A percentile compares a stretch with the other conserved stretches of the same genome.
phyloP scores from a whole-genome alignment of 2,797 vertebrate species.

The Neosalanx taihuensis region DNA sequence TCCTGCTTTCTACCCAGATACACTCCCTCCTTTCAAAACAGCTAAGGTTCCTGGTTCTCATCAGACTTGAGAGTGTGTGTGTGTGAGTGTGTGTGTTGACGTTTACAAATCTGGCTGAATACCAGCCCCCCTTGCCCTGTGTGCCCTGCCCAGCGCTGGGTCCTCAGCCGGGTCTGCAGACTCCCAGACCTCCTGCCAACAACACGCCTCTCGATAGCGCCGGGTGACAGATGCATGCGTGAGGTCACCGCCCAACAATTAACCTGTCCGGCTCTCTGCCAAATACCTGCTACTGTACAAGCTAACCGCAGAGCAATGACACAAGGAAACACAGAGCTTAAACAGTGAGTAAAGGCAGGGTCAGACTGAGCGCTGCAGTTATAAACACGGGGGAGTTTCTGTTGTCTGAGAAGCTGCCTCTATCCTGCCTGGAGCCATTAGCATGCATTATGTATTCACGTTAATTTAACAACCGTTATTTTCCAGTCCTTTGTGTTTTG shows the following conservation, averaged over 20 bases:
- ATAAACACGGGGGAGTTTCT: neutral
- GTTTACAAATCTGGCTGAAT: conserved; percentile 9
- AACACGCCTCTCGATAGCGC: neutral
- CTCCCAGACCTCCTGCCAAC: neutral
- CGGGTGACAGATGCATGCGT: neutral
- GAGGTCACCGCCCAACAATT: conserved; percentile 1
- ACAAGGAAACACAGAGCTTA: neutral
- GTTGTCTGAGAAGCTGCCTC: neutral
- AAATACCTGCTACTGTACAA: conserved; percentile 1
- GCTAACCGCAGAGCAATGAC: neutral
- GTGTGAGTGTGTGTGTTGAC: neutral
- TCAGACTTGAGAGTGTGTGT: neutral
- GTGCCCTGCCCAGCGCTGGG: neutral
- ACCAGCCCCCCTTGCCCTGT: conserved; percentile 2
- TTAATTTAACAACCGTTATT: too few relatives aligned
- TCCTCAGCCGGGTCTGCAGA: neutral
- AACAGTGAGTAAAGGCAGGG: neutral
- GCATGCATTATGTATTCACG: too few relatives aligned
- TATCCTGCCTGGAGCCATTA: neutral
- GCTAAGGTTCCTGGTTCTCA: neutral
- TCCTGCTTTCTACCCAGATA: conserved; percentile 14
- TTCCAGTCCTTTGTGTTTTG: neutral
- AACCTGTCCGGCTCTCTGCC: neutral
- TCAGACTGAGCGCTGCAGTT: neutral
- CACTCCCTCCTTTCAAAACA: conserved; percentile 1